Evolutionary conservation across 2,888 invertebrate species (phyloP).

Genomic region (Deroplatys truncata): DNA sequence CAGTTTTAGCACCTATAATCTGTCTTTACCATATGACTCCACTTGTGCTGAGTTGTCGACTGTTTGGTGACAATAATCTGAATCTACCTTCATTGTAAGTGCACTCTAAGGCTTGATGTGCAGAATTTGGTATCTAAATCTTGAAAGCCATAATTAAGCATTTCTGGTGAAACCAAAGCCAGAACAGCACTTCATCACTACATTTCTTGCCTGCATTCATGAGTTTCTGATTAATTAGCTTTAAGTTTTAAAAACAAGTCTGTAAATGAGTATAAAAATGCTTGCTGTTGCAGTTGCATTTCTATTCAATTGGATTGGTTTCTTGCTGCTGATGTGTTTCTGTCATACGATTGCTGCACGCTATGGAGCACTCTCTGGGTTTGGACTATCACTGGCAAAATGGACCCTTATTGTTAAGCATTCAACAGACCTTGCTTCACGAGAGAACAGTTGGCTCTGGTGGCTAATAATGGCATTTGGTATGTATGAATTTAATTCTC

Average conservation of each 20-base stretch:
- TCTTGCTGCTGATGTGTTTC: constrained; percentile 86
- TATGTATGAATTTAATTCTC: constrained; percentile 42
- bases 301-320: constrained; percentile 94
- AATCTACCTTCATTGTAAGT: too few species aligned
- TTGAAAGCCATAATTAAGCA: too few species aligned
- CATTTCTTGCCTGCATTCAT: too few species aligned
- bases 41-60: too few species aligned
- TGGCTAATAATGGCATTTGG: constrained; percentile 90
- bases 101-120: too few species aligned
- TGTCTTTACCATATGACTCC: too few species aligned
- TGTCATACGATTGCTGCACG: constrained; percentile 91
- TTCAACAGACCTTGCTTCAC: constrained; percentile 79
- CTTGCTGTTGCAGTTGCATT: constrained; percentile 69
- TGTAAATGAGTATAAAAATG: neutral
- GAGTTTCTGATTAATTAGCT: too few species aligned
- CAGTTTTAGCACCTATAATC: too few species aligned
- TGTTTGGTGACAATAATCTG: too few species aligned
- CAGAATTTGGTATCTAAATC: too few species aligned
- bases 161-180: too few species aligned
- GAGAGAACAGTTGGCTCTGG: constrained; percentile 89
- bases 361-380: constrained; percentile 88
- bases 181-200: too few species aligned
- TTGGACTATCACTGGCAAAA: constrained; percentile 88
- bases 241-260: neutral
- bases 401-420: constrained; percentile 94